A percentile compares a stretch with the other conserved stretches of the same genome.
Conservation (phyloP, 1,140 invertebrate species). For the Temnothorax nylanderi region DNA sequence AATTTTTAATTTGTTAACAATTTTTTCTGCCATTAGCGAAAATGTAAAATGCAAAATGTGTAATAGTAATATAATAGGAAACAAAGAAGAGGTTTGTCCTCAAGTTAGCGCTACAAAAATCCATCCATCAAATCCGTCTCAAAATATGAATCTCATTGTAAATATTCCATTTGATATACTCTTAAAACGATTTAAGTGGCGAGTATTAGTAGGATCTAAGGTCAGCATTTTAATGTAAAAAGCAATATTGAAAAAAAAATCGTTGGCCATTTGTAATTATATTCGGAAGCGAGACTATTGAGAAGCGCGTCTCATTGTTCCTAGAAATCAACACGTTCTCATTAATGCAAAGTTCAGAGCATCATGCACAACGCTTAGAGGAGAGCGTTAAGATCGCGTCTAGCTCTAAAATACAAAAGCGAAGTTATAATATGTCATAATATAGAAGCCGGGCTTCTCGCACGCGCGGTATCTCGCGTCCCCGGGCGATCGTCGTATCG, state of each 20-base stretch:
- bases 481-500: conserved; percentile 56
- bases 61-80: neutral
- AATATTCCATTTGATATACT: neutral
- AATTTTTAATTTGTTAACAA: neutral
- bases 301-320: neutral
- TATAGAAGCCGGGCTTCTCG: conserved; percentile 20
- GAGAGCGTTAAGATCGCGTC: neutral
- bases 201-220: neutral
- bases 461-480: conserved; percentile 50
- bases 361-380: neutral
- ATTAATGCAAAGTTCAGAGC: neutral
- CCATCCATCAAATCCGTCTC: too few relatives aligned
- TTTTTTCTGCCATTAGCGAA: neutral
- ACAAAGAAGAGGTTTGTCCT: neutral
- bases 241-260: neutral
- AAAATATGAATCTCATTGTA: neutral
- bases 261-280: neutral
- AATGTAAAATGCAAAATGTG: neutral
- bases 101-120: too few relatives aligned
- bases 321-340: neutral
- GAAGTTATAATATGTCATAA: conserved; percentile 55
- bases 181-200: neutral
- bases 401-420: conserved; percentile 41
- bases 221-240: neutral
- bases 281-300: neutral